These are phyloP conservation scores for Cyaniris semiargus DNA, from an alignment of 2,888 invertebrate genomes.

Conservation along the genomic window DNA sequence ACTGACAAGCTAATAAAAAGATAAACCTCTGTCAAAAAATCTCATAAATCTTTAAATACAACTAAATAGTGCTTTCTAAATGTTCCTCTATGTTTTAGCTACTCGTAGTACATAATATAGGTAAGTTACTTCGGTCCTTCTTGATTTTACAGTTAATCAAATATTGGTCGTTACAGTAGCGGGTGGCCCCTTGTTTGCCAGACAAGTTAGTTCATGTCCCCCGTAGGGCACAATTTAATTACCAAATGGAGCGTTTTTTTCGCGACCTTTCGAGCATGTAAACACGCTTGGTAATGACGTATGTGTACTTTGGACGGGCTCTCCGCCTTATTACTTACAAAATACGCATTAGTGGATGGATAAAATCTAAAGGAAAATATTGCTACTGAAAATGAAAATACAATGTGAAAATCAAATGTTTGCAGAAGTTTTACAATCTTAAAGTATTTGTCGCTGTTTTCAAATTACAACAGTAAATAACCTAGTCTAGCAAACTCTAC, in stretches of 20 bases:
- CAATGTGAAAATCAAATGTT: neutral
- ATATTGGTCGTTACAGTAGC: constrained; percentile 25
- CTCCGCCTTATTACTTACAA: constrained; percentile 23
- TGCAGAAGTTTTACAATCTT: no score
- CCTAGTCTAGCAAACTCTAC: neutral
- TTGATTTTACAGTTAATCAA: constrained; percentile 23
- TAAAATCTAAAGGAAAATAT: neutral
- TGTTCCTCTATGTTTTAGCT: neutral
- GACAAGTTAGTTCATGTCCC: constrained; percentile 54
- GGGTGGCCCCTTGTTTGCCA: constrained; percentile 50
- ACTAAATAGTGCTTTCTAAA: neutral
- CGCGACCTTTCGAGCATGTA: constrained; percentile 61
- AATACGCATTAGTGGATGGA: neutral
- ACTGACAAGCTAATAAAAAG: neutral
- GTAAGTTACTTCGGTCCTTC: constrained; percentile 19
- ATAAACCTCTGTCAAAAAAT: neutral
- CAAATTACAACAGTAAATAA: no score
- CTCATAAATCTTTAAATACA: no score
- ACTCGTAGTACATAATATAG: neutral
- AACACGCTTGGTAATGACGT: constrained; percentile 44
- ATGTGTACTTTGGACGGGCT: constrained; percentile 1
- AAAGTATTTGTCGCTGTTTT: no score
- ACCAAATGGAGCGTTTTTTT: constrained; percentile 71
- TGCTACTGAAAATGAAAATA: neutral
- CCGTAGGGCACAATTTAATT: constrained; percentile 66